These are phyloP conservation scores for Pteronotus mesoamericanus DNA, from an alignment of 2,797 vertebrate genomes.

Conservation along the genomic window DNA sequence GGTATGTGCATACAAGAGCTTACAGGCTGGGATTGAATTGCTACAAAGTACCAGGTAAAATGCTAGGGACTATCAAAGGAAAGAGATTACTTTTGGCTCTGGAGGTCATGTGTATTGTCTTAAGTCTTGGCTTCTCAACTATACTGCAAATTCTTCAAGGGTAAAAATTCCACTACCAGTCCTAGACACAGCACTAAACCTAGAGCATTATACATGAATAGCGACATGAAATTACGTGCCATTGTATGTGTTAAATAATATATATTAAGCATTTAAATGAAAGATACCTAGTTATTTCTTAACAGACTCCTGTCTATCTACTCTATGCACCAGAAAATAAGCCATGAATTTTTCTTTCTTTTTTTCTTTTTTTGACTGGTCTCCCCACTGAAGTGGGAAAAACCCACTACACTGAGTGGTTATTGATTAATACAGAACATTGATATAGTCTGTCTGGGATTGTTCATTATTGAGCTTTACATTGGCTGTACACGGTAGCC, in stretches of 20 bases:
- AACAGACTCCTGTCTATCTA: background rate
- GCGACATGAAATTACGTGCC: background rate
- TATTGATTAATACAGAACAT: background rate
- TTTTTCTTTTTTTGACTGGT: background rate
- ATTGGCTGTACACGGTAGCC: background rate
- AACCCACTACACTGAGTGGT: background rate
- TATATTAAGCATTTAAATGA: background rate
- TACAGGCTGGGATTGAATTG: background rate
- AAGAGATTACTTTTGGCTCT: background rate
- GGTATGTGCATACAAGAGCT: background rate
- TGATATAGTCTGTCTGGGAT: background rate
- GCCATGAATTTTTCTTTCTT: background rate
- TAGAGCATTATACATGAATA: background rate
- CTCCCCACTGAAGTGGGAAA: background rate
- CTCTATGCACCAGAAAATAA: background rate
- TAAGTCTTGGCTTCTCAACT: background rate
- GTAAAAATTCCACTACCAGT: background rate
- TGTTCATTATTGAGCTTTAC: background rate
- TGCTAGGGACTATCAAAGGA: background rate
- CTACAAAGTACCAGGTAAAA: background rate
- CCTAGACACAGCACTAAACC: background rate
- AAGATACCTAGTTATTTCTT: background rate
- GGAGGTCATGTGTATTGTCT: background rate
- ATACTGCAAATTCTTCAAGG: background rate
- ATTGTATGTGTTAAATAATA: background rate